Evolutionary conservation across 2,888 invertebrate genomes (phyloP).

Genomic region (Cataglyphis livida): DNA sequence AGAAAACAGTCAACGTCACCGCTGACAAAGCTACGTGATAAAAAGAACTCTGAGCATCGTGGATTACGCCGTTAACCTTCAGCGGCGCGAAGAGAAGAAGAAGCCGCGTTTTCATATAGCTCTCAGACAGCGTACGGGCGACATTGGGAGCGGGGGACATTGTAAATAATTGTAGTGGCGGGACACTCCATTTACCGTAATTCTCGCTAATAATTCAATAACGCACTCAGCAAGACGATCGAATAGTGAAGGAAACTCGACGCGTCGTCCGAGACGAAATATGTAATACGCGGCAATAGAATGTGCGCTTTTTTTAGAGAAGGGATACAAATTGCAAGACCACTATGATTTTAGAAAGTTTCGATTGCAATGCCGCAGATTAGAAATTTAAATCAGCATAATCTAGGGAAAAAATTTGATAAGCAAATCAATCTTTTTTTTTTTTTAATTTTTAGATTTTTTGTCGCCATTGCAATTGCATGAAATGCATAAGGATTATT

Average conservation of each 20-base stretch:
- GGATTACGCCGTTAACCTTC: slow-evolving; percentile 43
- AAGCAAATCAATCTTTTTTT: background rate
- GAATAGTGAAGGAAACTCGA: slow-evolving; percentile 43
- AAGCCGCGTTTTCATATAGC: slow-evolving; percentile 3
- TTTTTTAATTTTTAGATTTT: background rate
- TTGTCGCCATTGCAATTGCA: background rate
- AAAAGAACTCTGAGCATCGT: slow-evolving; percentile 31
- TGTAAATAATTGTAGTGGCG: slow-evolving; percentile 48
- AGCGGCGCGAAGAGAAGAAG: slow-evolving; percentile 4
- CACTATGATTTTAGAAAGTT: background rate
- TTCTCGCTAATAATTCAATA: slow-evolving; percentile 48
- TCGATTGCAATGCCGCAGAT: background rate
- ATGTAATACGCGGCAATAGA: background rate
- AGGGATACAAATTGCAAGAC: background rate
- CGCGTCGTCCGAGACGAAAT: slow-evolving; percentile 24
- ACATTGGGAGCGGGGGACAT: background rate
- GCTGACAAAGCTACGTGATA: slow-evolving; percentile 46
- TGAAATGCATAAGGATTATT: background rate
- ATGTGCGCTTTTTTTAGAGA: background rate
- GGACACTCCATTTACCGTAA: slow-evolving; percentile 49
- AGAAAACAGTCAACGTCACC: slow-evolving; percentile 4
- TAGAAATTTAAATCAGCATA: background rate
- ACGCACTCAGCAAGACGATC: slow-evolving; percentile 42
- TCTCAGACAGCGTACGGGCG: background rate
- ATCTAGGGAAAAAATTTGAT: background rate